A percentile compares a stretch with the other conserved stretches of the same genome.
Conservation (phyloP, 2,797 vertebrate genomes). For the Streptopelia turtur region DNA sequence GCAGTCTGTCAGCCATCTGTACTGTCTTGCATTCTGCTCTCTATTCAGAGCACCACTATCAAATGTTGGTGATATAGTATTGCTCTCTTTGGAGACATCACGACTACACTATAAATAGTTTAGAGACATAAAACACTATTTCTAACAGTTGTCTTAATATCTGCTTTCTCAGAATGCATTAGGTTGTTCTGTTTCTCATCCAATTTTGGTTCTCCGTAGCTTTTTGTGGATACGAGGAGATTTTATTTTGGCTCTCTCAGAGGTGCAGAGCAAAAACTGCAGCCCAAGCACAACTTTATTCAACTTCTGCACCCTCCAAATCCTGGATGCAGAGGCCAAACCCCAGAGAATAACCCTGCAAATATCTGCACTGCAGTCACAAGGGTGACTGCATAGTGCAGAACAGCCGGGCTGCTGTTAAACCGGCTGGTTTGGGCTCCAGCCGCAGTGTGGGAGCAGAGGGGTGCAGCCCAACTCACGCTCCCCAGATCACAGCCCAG, state of each 20-base stretch:
- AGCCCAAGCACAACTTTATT: conserved; percentile 1
- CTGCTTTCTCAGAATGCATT: conserved; percentile 50
- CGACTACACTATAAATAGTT: conserved; percentile 65
- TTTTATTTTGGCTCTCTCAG: not conserved
- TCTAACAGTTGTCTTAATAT: conserved; percentile 61
- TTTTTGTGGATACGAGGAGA: not conserved
- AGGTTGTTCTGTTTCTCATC: not conserved
- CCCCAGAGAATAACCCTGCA: not conserved
- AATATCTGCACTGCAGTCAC: conserved; percentile 57
- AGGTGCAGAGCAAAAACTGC: not conserved
- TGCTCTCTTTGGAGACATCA: conserved; percentile 70
- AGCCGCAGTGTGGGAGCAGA: not conserved
- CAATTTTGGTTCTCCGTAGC: not conserved
- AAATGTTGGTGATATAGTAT: conserved; percentile 60
- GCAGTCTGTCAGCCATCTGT: conserved; percentile 73
- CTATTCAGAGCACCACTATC: conserved; percentile 53
- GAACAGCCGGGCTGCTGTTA: not conserved
- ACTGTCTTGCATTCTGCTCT: conserved; percentile 67
- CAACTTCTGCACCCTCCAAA: conserved; percentile 7
- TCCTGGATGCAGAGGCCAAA: not conserved
- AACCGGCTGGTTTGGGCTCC: not conserved
- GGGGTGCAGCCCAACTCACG: fast-evolving
- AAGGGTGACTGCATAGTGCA: not conserved
- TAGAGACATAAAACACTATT: conserved; percentile 40
- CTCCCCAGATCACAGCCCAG: not conserved